Evolutionary conservation across 1,140 invertebrate species (phyloP).

Genomic region (Chrysopa pallens): DNA sequence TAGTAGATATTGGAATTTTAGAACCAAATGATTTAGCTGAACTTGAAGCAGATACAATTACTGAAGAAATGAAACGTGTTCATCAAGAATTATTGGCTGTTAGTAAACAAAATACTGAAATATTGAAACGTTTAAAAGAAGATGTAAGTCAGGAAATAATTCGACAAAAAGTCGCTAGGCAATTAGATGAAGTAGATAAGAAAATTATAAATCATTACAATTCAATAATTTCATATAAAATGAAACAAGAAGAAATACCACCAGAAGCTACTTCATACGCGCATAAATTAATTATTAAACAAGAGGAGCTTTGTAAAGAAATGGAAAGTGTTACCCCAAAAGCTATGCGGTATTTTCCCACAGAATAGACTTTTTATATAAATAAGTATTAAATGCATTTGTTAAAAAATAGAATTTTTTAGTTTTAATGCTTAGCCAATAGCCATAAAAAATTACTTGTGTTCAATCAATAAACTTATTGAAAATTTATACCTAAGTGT

Average conservation of each 20-base stretch:
- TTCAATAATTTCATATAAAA: neutral
- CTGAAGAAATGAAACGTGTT: conserved; percentile 67
- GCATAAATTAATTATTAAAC: neutral
- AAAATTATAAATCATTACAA: neutral
- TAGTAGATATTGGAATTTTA: conserved; percentile 73
- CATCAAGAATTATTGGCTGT: conserved; percentile 58
- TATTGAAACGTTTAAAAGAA: conserved; percentile 38
- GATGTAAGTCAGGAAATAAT: conserved; percentile 43
- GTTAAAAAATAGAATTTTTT: too few species aligned
- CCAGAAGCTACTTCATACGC: neutral
- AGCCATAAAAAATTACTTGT: too few species aligned
- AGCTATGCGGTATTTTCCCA: neutral
- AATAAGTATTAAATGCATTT: too few species aligned
- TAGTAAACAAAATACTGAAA: conserved; percentile 46
- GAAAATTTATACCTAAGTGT: too few species aligned
- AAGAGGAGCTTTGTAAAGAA: neutral
- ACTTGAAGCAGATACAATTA: conserved; percentile 62
- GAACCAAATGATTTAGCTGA: conserved; percentile 46
- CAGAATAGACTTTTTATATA: neutral
- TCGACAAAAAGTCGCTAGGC: conserved; percentile 46
- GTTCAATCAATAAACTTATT: too few species aligned
- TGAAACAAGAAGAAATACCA: neutral
- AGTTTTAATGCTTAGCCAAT: too few species aligned
- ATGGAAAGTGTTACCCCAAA: neutral
- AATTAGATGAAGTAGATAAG: conserved; percentile 45